A percentile compares a stretch with the other conserved stretches of the same genome.
These are phyloP conservation scores for Florisuga fusca DNA, from an alignment of 2,797 vertebrate genomes.

Conservation along the genomic window DNA sequence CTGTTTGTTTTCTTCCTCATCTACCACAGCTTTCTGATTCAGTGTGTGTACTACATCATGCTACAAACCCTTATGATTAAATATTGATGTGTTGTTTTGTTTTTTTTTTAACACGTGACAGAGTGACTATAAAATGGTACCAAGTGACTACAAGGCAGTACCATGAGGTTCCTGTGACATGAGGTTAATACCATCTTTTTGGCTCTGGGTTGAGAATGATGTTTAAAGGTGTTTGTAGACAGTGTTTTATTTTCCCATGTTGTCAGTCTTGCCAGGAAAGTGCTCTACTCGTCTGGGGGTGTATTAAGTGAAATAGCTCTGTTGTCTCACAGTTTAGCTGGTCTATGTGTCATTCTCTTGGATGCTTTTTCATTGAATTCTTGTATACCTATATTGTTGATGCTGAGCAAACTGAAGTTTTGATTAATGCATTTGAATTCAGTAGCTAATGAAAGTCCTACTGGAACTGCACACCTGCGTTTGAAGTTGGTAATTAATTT, in stretches of 20 bases:
- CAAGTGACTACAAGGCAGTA: background rate
- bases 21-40: background rate
- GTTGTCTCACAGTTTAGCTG: background rate
- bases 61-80: background rate
- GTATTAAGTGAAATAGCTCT: background rate
- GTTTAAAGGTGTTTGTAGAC: background rate
- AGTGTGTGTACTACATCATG: background rate
- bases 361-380: background rate
- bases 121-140: background rate
- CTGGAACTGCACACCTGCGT: background rate
- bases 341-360: background rate
- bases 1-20: background rate
- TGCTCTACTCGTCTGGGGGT: background rate
- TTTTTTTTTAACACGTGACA: rapidly evolving
- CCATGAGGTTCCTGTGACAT: background rate
- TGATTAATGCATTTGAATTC: background rate
- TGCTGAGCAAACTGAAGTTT: background rate
- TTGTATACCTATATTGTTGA: background rate
- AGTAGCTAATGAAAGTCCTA: background rate
- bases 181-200: background rate
- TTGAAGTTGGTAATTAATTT: background rate
- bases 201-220: background rate
- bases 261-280: background rate
- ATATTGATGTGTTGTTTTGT: background rate
- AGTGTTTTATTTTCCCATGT: background rate